phyloP scores from a whole-genome alignment of 1,140 invertebrate species.

The Sycophila sp. region DNA sequence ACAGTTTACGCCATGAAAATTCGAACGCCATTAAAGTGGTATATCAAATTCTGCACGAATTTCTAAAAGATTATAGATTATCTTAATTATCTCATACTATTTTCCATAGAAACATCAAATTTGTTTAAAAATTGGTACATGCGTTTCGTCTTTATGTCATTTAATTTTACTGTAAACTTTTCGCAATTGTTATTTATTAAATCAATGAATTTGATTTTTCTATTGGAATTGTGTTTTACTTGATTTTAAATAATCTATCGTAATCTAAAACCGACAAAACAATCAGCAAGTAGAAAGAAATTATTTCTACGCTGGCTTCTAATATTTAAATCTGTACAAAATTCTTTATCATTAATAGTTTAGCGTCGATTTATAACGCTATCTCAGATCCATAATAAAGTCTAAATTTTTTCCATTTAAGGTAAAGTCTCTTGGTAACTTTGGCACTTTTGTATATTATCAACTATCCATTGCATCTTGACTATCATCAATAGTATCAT shows the following conservation, averaged over 20 bases:
- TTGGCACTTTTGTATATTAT: slow-evolving; percentile 48
- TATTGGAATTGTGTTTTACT: background rate
- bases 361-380: slow-evolving; percentile 4
- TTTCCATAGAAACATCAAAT: slow-evolving; percentile 27
- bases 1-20: too few relatives aligned
- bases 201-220: background rate
- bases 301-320: background rate
- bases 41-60: too few relatives aligned
- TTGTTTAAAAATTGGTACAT: background rate
- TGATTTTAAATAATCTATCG: slow-evolving; percentile 3
- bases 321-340: slow-evolving; percentile 36
- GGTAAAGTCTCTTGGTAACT: slow-evolving; percentile 51
- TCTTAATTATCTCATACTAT: background rate
- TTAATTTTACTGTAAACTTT: slow-evolving; percentile 1
- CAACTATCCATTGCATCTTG: slow-evolving; percentile 57
- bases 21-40: too few relatives aligned
- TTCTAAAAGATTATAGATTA: too few relatives aligned
- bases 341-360: slow-evolving; percentile 22
- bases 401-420: slow-evolving; percentile 32
- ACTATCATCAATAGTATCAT: slow-evolving; percentile 48
- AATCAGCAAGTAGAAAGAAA: slow-evolving; percentile 1
- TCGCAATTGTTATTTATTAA: background rate
- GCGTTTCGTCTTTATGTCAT: background rate
- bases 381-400: background rate
- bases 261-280: slow-evolving; percentile 5